Percentiles rank a stretch among this genome's conserved stretches.
Evolutionary conservation across 1,140 invertebrate species (phyloP).

Genomic region (Lepidurus arcticus): DNA sequence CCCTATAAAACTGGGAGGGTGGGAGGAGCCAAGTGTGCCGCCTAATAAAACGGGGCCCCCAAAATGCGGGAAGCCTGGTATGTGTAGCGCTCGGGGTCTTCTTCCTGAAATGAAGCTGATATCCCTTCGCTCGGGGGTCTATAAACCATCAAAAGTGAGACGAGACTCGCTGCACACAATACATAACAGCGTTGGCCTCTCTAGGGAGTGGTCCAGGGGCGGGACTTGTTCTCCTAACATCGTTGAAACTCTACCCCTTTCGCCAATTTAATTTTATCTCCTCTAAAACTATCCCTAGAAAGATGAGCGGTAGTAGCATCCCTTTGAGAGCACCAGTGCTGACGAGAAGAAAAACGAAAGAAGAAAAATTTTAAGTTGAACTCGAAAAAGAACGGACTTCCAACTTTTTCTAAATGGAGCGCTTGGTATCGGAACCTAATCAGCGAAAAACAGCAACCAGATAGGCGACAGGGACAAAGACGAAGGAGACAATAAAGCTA

Average conservation of each 20-base stretch:
- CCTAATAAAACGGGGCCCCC: too few species aligned
- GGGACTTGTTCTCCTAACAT: not conserved
- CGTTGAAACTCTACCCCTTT: not conserved
- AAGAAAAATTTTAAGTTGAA: not conserved
- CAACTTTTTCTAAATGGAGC: not conserved
- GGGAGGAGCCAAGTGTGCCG: too few species aligned
- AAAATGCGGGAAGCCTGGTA: not conserved
- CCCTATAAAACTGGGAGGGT: too few species aligned
- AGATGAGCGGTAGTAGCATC: not conserved
- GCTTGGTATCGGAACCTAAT: not conserved
- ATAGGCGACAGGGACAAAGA: not conserved
- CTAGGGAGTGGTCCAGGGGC: not conserved
- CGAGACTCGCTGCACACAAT: not conserved
- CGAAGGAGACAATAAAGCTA: not conserved
- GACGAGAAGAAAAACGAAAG: not conserved
- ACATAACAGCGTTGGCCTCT: not conserved
- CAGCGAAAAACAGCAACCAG: conserved; percentile 4
- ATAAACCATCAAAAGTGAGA: not conserved
- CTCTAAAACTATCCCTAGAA: not conserved
- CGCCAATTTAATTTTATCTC: not conserved
- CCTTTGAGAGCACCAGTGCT: not conserved
- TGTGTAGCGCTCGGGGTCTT: not conserved
- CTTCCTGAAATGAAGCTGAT: conserved; percentile 2
- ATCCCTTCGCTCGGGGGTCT: not conserved
- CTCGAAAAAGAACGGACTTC: not conserved